phyloP scores from a whole-genome alignment of 2,888 invertebrate species.

The Omphaloscelis lunosa region DNA sequence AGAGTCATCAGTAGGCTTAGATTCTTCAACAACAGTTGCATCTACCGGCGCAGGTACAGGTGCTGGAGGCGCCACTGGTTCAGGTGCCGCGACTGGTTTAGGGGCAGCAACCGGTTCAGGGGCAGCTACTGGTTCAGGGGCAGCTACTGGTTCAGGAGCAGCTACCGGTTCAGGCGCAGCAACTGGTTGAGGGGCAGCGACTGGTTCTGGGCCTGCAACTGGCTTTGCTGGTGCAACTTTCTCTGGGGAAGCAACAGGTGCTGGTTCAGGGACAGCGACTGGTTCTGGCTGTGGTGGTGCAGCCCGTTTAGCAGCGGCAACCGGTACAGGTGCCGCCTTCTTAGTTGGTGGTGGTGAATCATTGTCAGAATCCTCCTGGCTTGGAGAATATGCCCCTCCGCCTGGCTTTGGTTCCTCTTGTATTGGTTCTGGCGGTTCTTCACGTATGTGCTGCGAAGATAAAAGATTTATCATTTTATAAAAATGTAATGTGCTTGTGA shows the following conservation, averaged over 20 bases:
- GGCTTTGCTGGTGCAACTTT: background rate
- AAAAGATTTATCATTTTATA: background rate
- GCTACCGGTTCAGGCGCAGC: slow-evolving; percentile 21
- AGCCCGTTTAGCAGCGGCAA: slow-evolving; percentile 9
- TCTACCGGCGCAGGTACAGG: slow-evolving; percentile 37
- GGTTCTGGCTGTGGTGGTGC: background rate
- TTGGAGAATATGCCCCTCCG: slow-evolving; percentile 72
- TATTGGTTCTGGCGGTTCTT: slow-evolving; percentile 80
- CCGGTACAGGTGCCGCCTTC: slow-evolving; percentile 1
- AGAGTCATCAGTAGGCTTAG: background rate
- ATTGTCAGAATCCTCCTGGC: slow-evolving; percentile 69
- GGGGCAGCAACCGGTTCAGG: slow-evolving; percentile 17
- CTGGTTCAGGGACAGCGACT: background rate
- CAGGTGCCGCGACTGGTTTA: slow-evolving; percentile 6
- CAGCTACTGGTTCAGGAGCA: slow-evolving; percentile 3
- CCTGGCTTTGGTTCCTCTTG: slow-evolving; percentile 73
- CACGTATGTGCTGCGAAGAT: slow-evolving; percentile 68
- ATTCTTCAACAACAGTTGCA: background rate
- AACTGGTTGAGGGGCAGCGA: slow-evolving; percentile 25
- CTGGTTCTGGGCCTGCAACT: slow-evolving; percentile 19
- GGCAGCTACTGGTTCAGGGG: background rate
- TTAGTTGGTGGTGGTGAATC: slow-evolving; percentile 49
- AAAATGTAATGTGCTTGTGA: background rate
- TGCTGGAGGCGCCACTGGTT: slow-evolving; percentile 12
- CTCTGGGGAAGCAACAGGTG: slow-evolving; percentile 4